These are phyloP conservation scores for Geotria australis DNA, from an alignment of 2,797 vertebrate genomes.

Conservation along the genomic window DNA sequence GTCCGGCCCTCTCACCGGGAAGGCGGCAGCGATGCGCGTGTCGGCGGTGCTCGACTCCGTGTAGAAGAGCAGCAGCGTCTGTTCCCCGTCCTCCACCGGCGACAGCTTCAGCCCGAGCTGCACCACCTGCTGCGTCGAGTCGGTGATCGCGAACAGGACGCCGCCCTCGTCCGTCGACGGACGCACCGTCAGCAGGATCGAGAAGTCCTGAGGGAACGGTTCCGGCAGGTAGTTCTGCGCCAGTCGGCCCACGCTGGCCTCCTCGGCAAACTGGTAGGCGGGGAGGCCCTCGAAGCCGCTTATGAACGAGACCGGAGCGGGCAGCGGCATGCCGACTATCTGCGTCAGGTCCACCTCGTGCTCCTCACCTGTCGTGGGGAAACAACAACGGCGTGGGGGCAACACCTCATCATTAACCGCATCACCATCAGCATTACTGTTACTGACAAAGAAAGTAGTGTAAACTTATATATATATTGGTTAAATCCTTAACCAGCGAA, in stretches of 20 bases:
- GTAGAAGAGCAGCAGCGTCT: slow-evolving; percentile 52
- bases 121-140: slow-evolving; percentile 51
- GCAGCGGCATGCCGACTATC: slow-evolving; percentile 64
- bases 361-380: too few relatives aligned
- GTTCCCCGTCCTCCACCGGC: slow-evolving; percentile 30
- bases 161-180: slow-evolving; percentile 31
- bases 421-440: too few relatives aligned
- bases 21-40: too few relatives aligned
- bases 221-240: slow-evolving; percentile 39
- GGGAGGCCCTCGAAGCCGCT: slow-evolving; percentile 66
- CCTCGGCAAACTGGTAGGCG: slow-evolving; percentile 51
- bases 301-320: slow-evolving; percentile 56
- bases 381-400: too few relatives aligned
- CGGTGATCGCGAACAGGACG: slow-evolving; percentile 53
- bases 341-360: slow-evolving; percentile 31
- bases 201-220: slow-evolving; percentile 45
- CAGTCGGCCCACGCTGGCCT: slow-evolving; percentile 51
- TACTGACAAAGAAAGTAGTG: too few relatives aligned
- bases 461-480: too few relatives aligned
- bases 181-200: slow-evolving; percentile 30
- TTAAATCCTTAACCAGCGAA: too few relatives aligned
- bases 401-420: too few relatives aligned
- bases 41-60: slow-evolving; percentile 19
- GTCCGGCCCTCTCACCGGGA: too few relatives aligned
- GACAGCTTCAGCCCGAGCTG: slow-evolving; percentile 48